Percentiles rank a stretch among this genome's conserved stretches.
phyloP scores from a whole-genome alignment of 2,113 vertebrate species.

The Eleginops maclovinus region DNA sequence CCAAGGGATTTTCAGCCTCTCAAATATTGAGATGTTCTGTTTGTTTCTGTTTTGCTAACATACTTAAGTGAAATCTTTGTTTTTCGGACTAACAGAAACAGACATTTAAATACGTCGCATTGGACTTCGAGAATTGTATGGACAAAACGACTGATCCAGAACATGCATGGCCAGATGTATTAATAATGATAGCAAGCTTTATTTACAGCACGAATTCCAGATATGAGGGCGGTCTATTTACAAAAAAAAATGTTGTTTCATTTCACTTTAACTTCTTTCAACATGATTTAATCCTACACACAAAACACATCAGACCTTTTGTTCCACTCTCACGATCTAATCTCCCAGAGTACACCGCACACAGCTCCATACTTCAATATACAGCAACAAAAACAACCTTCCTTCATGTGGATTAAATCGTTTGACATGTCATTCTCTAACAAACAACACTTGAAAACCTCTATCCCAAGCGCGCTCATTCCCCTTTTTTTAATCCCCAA shows the following conservation, averaged over 20 bases:
- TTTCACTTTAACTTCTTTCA: slow-evolving; percentile 17
- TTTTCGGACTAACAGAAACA: no score
- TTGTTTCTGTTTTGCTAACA: no score
- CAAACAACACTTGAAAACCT: slow-evolving; percentile 4
- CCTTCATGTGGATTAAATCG: not conserved
- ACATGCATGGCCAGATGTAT: no score
- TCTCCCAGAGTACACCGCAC: slow-evolving; percentile 9
- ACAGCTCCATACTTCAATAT: not conserved
- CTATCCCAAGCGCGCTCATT: slow-evolving; percentile 28
- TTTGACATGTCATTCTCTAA: not conserved
- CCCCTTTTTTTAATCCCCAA: not conserved
- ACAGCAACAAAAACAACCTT: not conserved
- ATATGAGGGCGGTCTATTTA: not conserved
- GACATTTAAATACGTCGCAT: no score
- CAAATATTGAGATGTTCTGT: no score
- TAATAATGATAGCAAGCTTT: no score
- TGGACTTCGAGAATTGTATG: no score
- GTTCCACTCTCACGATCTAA: slow-evolving; percentile 25
- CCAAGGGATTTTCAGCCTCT: no score
- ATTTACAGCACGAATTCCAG: not conserved
- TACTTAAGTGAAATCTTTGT: no score
- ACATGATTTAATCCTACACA: not conserved
- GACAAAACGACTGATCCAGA: no score
- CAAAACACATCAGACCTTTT: slow-evolving; percentile 26
- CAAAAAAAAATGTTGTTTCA: not conserved